These are phyloP conservation scores for Cheiracanthium punctorium DNA, from an alignment of 2,888 invertebrate species.

Conservation along the genomic window DNA sequence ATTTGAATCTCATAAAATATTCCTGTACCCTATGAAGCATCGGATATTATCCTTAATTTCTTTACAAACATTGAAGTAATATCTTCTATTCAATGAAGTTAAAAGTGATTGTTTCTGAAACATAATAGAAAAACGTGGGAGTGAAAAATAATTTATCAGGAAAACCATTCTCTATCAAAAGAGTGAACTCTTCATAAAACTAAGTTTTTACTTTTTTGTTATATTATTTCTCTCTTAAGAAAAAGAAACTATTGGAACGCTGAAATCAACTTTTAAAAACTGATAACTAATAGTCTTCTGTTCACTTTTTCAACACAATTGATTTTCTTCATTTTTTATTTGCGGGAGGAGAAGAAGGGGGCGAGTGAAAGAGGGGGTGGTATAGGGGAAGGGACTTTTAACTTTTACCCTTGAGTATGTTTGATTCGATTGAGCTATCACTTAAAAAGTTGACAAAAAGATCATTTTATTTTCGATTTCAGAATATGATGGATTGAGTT, in stretches of 20 bases:
- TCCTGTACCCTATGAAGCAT: too few relatives aligned
- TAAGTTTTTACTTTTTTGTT: too few relatives aligned
- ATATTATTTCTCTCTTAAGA: conserved; percentile 19
- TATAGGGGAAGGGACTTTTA: not conserved
- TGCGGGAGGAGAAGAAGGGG: not conserved
- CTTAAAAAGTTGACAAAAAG: conserved; percentile 68
- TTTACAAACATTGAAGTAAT: too few relatives aligned
- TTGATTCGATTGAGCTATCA: conserved; percentile 66
- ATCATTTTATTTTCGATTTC: conserved; percentile 68
- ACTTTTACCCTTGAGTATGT: conserved; percentile 47
- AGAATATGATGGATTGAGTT: conserved; percentile 63
- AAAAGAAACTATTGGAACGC: conserved; percentile 47
- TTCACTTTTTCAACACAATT: conserved; percentile 34
- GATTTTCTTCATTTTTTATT: conserved; percentile 26
- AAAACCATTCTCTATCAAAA: conserved; percentile 3
- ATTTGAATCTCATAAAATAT: too few relatives aligned
- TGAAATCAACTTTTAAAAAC: conserved; percentile 65
- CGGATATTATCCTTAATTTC: too few relatives aligned
- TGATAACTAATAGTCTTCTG: conserved; percentile 66
- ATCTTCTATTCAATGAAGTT: too few relatives aligned
- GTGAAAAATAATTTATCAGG: too few relatives aligned
- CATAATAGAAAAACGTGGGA: too few relatives aligned
- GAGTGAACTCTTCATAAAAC: conserved; percentile 11
- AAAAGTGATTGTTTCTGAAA: too few relatives aligned
- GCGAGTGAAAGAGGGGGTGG: not conserved